Evolutionary conservation across 2,797 vertebrate species (phyloP).

Genomic region (Acrossocheilus fasciatus): DNA sequence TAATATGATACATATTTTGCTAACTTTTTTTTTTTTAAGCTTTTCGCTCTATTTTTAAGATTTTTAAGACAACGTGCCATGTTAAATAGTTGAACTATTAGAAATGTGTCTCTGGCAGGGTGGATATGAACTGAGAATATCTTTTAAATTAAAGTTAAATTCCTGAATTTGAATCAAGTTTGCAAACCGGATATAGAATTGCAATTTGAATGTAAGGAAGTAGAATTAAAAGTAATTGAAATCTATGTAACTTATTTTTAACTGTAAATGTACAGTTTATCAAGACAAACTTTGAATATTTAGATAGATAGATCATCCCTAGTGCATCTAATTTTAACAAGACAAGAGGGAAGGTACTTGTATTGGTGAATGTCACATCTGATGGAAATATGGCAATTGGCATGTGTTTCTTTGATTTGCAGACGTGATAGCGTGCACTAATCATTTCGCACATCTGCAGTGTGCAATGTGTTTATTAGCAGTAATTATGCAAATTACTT

Average conservation of each 20-base stretch:
- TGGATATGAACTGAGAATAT: neutral
- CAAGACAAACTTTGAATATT: neutral
- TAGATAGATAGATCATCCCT: neutral
- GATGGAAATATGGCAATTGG: neutral
- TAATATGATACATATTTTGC: neutral
- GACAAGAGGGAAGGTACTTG: neutral
- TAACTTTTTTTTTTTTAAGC: neutral
- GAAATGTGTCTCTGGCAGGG: neutral
- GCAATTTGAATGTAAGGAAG: neutral
- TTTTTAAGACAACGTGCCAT: neutral
- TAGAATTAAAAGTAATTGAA: neutral
- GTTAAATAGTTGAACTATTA: neutral
- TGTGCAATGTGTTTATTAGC: conserved; percentile 49
- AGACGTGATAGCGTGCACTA: conserved; percentile 21
- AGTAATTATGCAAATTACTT: conserved; percentile 55
- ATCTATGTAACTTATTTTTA: neutral
- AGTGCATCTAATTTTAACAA: neutral
- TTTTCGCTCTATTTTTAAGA: neutral
- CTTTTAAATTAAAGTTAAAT: neutral
- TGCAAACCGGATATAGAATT: neutral
- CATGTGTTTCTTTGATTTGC: conserved; percentile 45
- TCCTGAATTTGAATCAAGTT: neutral
- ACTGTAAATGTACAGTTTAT: neutral
- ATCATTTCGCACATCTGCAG: conserved; percentile 48
- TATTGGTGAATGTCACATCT: neutral